These are phyloP conservation scores for Nudaria mundana DNA, from an alignment of 2,888 invertebrate genomes.

Conservation along the genomic window DNA sequence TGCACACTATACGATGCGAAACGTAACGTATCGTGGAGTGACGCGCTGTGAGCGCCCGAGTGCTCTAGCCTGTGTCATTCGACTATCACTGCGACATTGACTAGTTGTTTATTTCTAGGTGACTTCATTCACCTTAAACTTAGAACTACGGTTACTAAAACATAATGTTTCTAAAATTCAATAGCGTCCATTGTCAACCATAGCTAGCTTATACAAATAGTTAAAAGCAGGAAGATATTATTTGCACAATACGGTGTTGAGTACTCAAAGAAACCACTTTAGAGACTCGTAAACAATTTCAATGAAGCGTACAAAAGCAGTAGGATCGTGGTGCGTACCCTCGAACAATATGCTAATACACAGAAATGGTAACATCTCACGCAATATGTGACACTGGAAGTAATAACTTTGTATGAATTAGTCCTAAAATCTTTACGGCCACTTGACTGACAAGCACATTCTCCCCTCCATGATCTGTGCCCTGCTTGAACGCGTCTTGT, in stretches of 20 bases:
- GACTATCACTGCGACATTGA: not conserved
- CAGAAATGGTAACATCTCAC: conserved; percentile 18
- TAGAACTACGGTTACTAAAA: conserved; percentile 8
- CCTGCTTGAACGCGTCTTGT: conserved; percentile 21
- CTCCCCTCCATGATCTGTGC: too few species aligned
- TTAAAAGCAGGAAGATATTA: conserved; percentile 3
- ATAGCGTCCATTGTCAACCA: conserved; percentile 1
- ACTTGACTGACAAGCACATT: conserved; percentile 32
- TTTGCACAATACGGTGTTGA: conserved; percentile 11
- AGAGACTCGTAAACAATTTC: conserved; percentile 17
- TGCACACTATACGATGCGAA: not conserved
- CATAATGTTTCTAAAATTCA: conserved; percentile 3
- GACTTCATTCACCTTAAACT: conserved; percentile 7
- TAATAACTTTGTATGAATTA: conserved; percentile 46
- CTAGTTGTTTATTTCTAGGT: not conserved
- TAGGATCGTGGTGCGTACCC: conserved; percentile 1
- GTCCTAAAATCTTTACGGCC: conserved; percentile 41
- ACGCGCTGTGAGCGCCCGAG: conserved; percentile 8
- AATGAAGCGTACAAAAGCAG: conserved; percentile 11
- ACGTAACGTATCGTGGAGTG: not conserved
- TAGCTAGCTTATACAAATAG: conserved; percentile 1
- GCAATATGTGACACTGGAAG: conserved; percentile 30
- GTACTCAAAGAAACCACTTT: conserved; percentile 15
- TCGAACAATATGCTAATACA: conserved; percentile 22
- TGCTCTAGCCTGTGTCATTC: not conserved